phyloP scores from a whole-genome alignment of 1,140 invertebrate species.

The Drosophila lini region DNA sequence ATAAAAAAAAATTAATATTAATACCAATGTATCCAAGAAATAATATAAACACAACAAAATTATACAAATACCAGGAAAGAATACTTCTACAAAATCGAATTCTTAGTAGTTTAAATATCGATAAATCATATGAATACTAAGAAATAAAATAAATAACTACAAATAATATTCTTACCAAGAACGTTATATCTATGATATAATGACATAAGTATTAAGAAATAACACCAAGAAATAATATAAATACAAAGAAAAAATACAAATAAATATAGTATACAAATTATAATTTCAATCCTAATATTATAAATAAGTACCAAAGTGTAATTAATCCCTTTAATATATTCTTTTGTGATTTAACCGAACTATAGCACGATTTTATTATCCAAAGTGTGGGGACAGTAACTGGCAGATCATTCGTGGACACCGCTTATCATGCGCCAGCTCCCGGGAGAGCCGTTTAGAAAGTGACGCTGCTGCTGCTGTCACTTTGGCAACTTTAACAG shows the following conservation, averaged over 20 bases:
- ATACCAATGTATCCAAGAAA: not conserved
- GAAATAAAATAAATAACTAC: too few species aligned
- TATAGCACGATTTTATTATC: not conserved
- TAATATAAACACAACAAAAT: not conserved
- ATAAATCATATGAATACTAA: too few species aligned
- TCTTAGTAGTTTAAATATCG: too few species aligned
- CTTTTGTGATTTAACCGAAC: not conserved
- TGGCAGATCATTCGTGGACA: slow-evolving; percentile 49
- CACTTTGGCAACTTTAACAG: slow-evolving; percentile 68
- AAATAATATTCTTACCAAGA: not conserved
- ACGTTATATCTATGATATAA: too few species aligned
- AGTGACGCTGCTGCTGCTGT: slow-evolving; percentile 50
- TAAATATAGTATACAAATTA: not conserved
- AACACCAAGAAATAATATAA: not conserved
- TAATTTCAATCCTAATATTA: not conserved
- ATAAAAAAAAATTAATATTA: too few species aligned
- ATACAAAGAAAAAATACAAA: not conserved
- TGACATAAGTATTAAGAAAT: not conserved
- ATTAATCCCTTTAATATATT: not conserved
- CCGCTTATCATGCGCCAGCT: slow-evolving; percentile 57
- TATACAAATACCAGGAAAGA: not conserved
- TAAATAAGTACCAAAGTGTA: not conserved
- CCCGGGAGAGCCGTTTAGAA: slow-evolving; percentile 67
- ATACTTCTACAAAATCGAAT: too few species aligned
- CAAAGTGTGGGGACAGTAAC: not conserved